phyloP scores from a whole-genome alignment of 2,797 vertebrate genomes.

The Coregonus suidteri region DNA sequence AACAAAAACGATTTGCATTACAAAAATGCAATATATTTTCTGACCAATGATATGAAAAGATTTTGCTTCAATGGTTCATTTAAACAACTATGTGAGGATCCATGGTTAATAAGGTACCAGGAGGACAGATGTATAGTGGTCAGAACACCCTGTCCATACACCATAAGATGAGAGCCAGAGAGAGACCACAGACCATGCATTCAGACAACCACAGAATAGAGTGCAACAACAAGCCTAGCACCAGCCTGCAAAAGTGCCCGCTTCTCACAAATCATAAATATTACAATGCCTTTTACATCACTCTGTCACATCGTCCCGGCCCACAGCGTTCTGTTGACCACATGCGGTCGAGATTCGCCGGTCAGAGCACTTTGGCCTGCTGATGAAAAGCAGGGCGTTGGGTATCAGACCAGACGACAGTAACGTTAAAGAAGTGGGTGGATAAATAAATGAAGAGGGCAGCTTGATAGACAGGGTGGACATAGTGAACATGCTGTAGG shows the following conservation, averaged over 20 bases:
- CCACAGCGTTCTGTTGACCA: neutral
- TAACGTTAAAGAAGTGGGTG: slow-evolving; percentile 42
- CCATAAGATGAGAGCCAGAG: neutral
- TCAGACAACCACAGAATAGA: neutral
- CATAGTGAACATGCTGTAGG: neutral
- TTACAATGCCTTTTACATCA: neutral
- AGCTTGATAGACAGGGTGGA: slow-evolving; percentile 36
- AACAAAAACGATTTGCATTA: neutral
- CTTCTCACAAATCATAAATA: neutral
- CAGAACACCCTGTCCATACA: neutral
- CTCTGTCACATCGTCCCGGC: neutral
- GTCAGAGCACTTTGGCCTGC: slow-evolving; percentile 4
- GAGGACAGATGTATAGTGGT: neutral
- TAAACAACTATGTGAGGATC: neutral
- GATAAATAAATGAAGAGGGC: slow-evolving; percentile 56
- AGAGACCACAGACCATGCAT: neutral
- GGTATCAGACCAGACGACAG: slow-evolving; percentile 49
- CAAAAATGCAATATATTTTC: no score
- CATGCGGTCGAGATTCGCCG: neutral
- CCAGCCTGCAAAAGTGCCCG: neutral
- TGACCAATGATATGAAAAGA: neutral
- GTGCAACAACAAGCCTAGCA: neutral
- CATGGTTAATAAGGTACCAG: neutral
- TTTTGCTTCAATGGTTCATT: neutral
- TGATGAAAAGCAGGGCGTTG: slow-evolving; percentile 1